phyloP scores from a whole-genome alignment of 1,140 invertebrate species.

The Saccostrea glomerata region DNA sequence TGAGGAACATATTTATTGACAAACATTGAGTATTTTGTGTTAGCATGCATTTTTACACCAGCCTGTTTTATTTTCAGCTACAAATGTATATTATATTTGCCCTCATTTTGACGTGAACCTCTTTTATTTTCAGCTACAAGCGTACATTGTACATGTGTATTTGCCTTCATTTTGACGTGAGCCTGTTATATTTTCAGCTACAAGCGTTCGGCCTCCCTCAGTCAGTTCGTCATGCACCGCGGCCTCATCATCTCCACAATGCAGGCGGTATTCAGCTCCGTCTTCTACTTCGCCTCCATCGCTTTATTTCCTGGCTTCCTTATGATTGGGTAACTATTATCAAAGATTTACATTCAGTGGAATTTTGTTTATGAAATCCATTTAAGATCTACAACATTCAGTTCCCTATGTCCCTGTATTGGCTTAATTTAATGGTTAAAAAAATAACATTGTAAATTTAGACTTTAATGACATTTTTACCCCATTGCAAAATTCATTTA shows the following conservation, averaged over 20 bases:
- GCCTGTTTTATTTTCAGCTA: conserved; percentile 52
- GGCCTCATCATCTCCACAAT: conserved; percentile 99
- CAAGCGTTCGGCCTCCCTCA: conserved; percentile 95
- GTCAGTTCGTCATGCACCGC: conserved; percentile 99
- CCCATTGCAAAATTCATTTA: too few species aligned
- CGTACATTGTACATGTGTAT: background rate
- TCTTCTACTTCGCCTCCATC: conserved; percentile 99
- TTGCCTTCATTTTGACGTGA: background rate
- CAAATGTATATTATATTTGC: background rate
- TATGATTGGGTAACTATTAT: conserved; percentile 91
- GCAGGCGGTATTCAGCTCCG: conserved; percentile 99
- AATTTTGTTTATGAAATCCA: too few species aligned
- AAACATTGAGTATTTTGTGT: background rate
- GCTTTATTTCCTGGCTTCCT: conserved; percentile 98
- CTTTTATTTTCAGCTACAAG: conserved; percentile 62
- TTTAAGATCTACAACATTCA: too few species aligned
- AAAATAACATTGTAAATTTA: too few species aligned
- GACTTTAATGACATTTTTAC: too few species aligned
- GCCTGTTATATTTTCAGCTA: conserved; percentile 83
- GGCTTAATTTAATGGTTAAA: too few species aligned
- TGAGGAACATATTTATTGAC: background rate
- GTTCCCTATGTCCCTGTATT: too few species aligned
- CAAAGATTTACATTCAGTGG: background rate
- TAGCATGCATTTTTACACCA: background rate
- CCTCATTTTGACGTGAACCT: background rate